These are phyloP conservation scores for Phataginus tetradactyla DNA, from an alignment of 2,797 vertebrate species.

Conservation along the genomic window DNA sequence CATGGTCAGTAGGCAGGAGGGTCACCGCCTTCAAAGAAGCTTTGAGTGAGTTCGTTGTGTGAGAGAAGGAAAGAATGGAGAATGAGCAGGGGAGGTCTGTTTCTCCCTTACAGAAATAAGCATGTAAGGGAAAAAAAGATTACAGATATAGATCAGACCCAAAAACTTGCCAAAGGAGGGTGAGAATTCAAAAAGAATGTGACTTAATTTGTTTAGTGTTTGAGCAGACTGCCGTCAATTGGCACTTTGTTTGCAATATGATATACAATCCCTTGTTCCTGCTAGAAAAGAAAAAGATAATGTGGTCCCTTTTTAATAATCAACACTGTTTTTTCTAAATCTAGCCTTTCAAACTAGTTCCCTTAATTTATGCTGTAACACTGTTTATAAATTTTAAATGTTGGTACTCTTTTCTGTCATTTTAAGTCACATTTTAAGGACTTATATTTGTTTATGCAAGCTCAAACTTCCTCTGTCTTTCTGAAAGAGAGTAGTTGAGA, in stretches of 20 bases:
- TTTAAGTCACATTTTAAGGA: neutral
- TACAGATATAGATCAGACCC: neutral
- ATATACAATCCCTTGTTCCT: neutral
- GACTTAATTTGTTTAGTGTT: neutral
- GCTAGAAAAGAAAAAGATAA: constrained; percentile 23
- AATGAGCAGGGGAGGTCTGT: neutral
- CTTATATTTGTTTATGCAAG: neutral
- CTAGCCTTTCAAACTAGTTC: neutral
- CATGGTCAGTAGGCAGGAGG: neutral
- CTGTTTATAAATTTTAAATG: neutral
- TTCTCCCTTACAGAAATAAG: neutral
- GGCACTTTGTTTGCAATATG: neutral
- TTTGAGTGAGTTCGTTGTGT: neutral
- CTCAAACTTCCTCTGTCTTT: neutral
- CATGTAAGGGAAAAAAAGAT: neutral
- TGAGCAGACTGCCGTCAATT: neutral
- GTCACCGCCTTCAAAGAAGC: neutral
- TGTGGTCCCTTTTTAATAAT: neutral
- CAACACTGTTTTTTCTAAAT: neutral
- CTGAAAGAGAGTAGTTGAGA: neutral
- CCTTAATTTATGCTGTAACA: neutral
- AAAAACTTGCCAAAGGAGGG: neutral
- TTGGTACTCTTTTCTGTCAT: neutral
- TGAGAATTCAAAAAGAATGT: neutral
- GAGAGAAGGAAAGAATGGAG: neutral